These are phyloP conservation scores for Rousettus leschenaultii DNA, from an alignment of 2,113 vertebrate genomes.

Conservation along the genomic window DNA sequence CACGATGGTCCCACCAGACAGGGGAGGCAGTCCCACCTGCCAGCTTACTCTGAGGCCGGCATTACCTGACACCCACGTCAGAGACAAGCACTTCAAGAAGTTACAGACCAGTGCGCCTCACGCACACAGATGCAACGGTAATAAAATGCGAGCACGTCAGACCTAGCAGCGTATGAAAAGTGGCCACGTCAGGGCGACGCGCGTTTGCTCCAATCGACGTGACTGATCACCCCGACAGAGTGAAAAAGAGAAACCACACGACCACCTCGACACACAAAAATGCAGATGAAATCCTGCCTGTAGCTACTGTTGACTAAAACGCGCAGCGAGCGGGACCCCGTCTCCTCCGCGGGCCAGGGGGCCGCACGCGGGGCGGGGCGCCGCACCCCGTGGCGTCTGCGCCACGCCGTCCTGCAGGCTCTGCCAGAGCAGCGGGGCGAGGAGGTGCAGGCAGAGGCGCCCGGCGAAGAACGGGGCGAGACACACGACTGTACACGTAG, in stretches of 20 bases:
- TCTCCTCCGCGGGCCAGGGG: neutral
- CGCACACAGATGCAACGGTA: neutral
- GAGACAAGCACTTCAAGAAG: neutral
- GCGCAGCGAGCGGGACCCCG: neutral
- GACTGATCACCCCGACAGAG: too few relatives aligned
- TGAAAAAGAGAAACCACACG: neutral
- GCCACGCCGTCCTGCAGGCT: neutral
- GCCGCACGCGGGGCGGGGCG: too few relatives aligned
- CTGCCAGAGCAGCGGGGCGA: neutral
- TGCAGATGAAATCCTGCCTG: too few relatives aligned
- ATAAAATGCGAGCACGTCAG: neutral
- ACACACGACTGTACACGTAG: accelerated
- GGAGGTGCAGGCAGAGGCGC: too few relatives aligned
- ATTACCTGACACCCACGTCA: neutral
- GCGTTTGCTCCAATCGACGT: neutral
- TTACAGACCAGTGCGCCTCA: too few relatives aligned
- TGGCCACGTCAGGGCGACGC: too few relatives aligned
- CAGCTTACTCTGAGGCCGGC: neutral
- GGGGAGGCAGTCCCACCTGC: neutral
- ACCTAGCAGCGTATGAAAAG: neutral
- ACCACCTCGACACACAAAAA: neutral
- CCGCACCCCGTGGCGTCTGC: too few relatives aligned
- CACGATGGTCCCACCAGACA: neutral
- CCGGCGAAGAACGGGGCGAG: too few relatives aligned
- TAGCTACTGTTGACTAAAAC: neutral